A percentile compares a stretch with the other conserved stretches of the same genome.
These are phyloP conservation scores for Schizothorax lantsangensis DNA, from an alignment of 2,797 vertebrate species.

Conservation along the genomic window DNA sequence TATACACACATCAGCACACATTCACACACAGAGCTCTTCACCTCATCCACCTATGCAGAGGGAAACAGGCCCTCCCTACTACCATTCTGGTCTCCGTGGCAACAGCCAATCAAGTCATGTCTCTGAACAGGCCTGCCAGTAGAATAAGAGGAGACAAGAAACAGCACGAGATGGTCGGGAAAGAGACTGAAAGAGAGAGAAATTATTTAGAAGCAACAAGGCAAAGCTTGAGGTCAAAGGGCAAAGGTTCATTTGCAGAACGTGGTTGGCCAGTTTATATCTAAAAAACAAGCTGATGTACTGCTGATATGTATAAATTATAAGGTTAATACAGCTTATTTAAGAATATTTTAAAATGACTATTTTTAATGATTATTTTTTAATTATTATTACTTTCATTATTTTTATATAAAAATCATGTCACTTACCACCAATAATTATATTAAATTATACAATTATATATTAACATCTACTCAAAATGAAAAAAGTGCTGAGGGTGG, in stretches of 20 bases:
- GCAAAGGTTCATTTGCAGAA: constrained; percentile 29
- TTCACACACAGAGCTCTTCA: constrained; percentile 51
- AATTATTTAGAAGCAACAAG: background rate
- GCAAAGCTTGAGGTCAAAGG: constrained; percentile 20
- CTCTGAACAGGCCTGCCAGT: constrained; percentile 56
- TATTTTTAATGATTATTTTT: background rate
- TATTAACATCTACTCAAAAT: no score
- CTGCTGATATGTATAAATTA: background rate
- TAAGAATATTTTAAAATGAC: background rate
- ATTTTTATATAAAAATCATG: no score
- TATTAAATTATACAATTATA: no score
- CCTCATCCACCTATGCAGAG: constrained; percentile 60
- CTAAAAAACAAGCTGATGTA: background rate
- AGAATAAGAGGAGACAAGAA: constrained; percentile 46
- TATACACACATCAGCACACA: constrained; percentile 38
- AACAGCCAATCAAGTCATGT: constrained; percentile 62
- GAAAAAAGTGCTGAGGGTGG: no score
- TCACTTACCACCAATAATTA: background rate
- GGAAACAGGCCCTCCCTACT: constrained; percentile 61
- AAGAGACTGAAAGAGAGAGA: constrained; percentile 30
- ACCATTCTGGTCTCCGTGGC: constrained; percentile 62
- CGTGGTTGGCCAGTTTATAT: background rate
- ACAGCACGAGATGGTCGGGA: constrained; percentile 10
- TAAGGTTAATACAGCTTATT: background rate
- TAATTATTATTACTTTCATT: background rate